Evolutionary conservation across 2,113 vertebrate genomes (phyloP).

Genomic region (Dromiciops gliroides): DNA sequence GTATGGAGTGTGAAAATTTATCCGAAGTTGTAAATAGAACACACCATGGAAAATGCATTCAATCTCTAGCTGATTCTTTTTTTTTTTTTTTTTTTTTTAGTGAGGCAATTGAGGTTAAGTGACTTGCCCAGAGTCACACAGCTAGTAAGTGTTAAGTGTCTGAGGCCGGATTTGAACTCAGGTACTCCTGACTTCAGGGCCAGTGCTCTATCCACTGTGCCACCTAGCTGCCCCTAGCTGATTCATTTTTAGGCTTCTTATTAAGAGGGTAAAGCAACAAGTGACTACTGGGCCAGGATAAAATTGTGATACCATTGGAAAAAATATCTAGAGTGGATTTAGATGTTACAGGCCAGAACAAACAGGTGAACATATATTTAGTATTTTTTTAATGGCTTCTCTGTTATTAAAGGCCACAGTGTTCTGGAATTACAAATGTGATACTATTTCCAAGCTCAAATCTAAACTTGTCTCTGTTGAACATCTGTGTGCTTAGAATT

Average conservation of each 20-base stretch:
- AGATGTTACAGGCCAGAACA: conserved; percentile 25
- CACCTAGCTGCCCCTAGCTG: no score
- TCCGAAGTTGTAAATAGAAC: not conserved
- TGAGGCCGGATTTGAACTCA: no score
- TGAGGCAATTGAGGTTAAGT: no score
- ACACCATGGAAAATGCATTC: not conserved
- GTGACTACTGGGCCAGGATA: conserved; percentile 4
- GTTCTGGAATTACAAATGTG: conserved; percentile 54
- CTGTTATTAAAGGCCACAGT: conserved; percentile 18
- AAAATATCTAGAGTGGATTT: conserved; percentile 14
- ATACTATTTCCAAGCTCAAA: conserved; percentile 65
- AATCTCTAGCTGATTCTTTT: not conserved
- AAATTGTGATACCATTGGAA: conserved; percentile 40
- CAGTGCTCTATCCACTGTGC: no score
- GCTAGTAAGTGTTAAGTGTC: no score
- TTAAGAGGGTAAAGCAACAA: conserved; percentile 21
- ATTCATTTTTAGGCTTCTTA: not conserved
- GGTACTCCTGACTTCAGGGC: no score
- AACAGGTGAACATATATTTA: conserved; percentile 53
- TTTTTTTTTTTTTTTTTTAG: no score
- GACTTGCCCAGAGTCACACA: no score
- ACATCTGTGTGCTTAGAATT: conserved; percentile 83
- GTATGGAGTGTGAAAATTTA: conserved; percentile 14
- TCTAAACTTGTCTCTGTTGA: conserved; percentile 78
- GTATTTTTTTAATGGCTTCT: not conserved